Conservation (phyloP, 2,888 invertebrate species). For the Drosophila koepferae region DNA sequence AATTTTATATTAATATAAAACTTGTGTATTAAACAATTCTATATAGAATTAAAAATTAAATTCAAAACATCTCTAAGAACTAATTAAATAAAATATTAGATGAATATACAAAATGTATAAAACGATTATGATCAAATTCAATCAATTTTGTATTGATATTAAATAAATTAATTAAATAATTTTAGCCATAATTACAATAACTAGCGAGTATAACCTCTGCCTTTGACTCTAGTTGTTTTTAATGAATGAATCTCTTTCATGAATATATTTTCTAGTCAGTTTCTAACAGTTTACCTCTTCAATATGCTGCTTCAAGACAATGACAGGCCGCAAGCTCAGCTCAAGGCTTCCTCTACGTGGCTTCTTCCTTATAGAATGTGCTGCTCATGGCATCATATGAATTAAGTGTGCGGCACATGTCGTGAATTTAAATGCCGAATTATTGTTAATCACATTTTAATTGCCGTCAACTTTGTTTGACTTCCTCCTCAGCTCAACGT, state of each 20-base stretch:
- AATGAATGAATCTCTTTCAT: background rate
- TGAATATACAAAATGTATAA: too few species aligned
- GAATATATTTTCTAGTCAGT: background rate
- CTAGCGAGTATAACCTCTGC: too few species aligned
- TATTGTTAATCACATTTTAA: slow-evolving; percentile 54
- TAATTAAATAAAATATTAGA: too few species aligned
- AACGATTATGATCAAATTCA: too few species aligned
- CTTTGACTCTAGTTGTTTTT: background rate
- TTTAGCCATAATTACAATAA: too few species aligned
- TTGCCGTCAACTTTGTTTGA: slow-evolving; percentile 28
- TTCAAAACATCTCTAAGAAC: too few species aligned
- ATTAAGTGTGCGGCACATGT: slow-evolving; percentile 19
- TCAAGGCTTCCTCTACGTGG: slow-evolving; percentile 14
- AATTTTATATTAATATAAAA: too few species aligned
- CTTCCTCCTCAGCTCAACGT: slow-evolving; percentile 21
- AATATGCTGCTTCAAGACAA: background rate
- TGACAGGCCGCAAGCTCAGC: too few species aligned
- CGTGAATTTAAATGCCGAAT: slow-evolving; percentile 38
- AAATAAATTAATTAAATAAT: too few species aligned
- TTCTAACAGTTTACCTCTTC: background rate
- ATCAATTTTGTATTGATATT: too few species aligned
- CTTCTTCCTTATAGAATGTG: slow-evolving; percentile 26
- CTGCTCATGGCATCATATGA: slow-evolving; percentile 22
- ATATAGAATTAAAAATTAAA: too few species aligned
- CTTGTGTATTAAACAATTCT: too few species aligned